A percentile compares a stretch with the other conserved stretches of the same genome.
Conservation (phyloP, 2,888 invertebrate species). For the Lasioglossum morio region DNA sequence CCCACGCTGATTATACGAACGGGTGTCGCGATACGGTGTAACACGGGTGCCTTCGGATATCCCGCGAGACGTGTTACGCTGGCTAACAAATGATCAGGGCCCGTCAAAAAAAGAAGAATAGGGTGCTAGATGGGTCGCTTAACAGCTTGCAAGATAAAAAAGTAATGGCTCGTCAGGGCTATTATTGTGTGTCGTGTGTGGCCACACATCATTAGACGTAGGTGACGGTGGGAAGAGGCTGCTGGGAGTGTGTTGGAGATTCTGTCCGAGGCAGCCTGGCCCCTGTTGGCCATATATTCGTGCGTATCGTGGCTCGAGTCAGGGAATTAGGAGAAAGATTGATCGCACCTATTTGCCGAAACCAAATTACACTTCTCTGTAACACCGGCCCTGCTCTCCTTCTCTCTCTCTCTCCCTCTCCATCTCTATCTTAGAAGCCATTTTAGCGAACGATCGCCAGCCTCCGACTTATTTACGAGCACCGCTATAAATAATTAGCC, state of each 20-base stretch:
- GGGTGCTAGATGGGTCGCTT: conserved; percentile 52
- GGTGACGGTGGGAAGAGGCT: background rate
- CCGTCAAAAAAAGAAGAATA: conserved; percentile 60
- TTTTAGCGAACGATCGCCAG: conserved; percentile 32
- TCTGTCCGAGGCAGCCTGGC: conserved; percentile 6
- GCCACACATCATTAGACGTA: conserved; percentile 62
- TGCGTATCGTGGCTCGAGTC: conserved; percentile 65
- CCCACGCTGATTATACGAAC: conserved; percentile 17
- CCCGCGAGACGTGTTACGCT: conserved; percentile 11
- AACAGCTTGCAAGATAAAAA: conserved; percentile 71
- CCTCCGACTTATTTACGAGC: conserved; percentile 61
- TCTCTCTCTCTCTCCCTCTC: conserved; percentile 31
- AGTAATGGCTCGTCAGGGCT: conserved; percentile 60
- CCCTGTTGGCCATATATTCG: conserved; percentile 58
- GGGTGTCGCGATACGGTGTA: conserved; percentile 22
- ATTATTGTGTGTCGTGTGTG: conserved; percentile 69
- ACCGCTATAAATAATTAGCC: conserved; percentile 68
- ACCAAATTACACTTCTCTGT: conserved; percentile 70
- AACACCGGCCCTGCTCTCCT: conserved; percentile 19
- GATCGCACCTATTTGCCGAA: conserved; percentile 73
- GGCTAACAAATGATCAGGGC: conserved; percentile 56
- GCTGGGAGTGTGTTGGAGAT: background rate
- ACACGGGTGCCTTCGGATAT: background rate
- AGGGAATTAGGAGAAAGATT: conserved; percentile 70
- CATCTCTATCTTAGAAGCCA: conserved; percentile 59